phyloP scores from a whole-genome alignment of 2,113 vertebrate genomes.

The Orcinus orca region DNA sequence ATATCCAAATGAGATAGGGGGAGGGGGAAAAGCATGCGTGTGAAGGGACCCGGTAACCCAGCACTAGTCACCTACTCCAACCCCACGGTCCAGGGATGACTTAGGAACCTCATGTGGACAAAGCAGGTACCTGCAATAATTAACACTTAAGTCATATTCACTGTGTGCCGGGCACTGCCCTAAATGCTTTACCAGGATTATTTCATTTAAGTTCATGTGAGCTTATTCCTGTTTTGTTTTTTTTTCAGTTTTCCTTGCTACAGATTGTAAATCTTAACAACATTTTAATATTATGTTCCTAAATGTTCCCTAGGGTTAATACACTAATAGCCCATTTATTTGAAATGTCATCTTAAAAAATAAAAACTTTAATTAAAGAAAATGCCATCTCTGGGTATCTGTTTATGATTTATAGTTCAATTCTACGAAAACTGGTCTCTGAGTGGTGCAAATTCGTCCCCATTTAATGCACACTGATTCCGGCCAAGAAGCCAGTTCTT shows the following conservation, averaged over 20 bases:
- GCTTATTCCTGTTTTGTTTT: background rate
- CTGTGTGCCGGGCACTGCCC: background rate
- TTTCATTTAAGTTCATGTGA: background rate
- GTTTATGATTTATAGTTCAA: slow-evolving; percentile 45
- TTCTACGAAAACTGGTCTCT: background rate
- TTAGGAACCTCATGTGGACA: background rate
- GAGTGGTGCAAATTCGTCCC: background rate
- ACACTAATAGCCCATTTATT: slow-evolving; percentile 43
- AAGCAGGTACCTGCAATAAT: accelerated
- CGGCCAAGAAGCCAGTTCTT: background rate
- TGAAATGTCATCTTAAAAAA: slow-evolving; percentile 51
- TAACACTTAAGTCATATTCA: accelerated
- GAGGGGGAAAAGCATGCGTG: background rate
- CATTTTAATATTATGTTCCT: slow-evolving; percentile 52
- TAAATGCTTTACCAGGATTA: background rate
- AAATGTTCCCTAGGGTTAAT: slow-evolving; percentile 41
- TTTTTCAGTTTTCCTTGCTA: background rate
- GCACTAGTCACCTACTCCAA: background rate
- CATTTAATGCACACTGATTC: background rate
- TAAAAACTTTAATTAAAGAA: slow-evolving; percentile 55
- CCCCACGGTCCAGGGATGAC: accelerated
- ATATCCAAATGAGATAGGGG: background rate
- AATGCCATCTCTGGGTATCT: slow-evolving; percentile 45
- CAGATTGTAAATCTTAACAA: slow-evolving; percentile 45
- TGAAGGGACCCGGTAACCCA: background rate